Evolutionary conservation across 2,797 vertebrate genomes (phyloP).

Genomic region (Tauraco hartlaubi): DNA sequence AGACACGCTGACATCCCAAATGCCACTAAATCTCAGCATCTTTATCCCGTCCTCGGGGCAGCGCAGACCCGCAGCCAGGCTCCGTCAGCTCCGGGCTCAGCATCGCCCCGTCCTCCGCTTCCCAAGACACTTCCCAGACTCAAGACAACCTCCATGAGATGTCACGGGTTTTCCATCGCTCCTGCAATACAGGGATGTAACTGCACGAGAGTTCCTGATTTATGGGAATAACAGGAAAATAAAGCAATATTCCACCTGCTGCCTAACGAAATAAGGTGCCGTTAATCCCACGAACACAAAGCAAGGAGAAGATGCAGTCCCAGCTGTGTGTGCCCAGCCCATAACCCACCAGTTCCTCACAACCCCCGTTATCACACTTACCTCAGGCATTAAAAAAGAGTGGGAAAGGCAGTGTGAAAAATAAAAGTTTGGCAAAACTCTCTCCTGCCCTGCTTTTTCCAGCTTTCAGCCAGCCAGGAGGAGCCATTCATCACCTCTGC

Average conservation of each 20-base stretch:
- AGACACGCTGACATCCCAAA: background rate
- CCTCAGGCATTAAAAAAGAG: rapidly evolving
- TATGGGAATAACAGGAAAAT: background rate
- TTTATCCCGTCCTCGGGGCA: background rate
- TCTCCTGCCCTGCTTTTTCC: background rate
- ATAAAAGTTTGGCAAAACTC: background rate
- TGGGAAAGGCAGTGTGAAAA: background rate
- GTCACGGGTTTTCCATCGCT: background rate
- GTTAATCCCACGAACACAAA: background rate
- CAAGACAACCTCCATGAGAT: background rate
- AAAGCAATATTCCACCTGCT: background rate
- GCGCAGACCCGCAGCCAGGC: too few species aligned
- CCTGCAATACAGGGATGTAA: background rate
- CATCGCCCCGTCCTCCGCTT: rapidly evolving
- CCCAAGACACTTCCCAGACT: rapidly evolving
- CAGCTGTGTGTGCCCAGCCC: background rate
- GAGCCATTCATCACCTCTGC: background rate
- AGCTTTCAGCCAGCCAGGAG: background rate
- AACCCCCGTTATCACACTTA: background rate
- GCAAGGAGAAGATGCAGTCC: background rate
- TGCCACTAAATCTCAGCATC: background rate
- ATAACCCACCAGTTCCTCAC: background rate
- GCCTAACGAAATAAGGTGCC: background rate
- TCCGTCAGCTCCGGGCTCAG: background rate
- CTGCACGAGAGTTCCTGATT: background rate